Conservation (phyloP, 2,113 vertebrate species). For the Microtus pennsylvanicus region DNA sequence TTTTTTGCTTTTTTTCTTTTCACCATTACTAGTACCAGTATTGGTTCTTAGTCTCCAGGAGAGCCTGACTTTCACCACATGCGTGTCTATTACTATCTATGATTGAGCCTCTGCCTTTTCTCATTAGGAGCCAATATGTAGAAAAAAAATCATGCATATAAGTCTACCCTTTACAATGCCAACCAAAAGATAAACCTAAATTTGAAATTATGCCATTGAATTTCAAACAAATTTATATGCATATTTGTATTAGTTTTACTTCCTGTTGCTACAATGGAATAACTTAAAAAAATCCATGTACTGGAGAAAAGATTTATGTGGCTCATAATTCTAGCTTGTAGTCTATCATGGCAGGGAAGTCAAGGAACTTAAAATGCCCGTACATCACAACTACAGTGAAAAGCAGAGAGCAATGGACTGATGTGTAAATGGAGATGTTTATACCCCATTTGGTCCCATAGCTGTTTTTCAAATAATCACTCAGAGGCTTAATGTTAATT, state of each 20-base stretch:
- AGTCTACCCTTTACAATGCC: not conserved
- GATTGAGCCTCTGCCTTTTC: not conserved
- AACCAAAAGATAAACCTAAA: not conserved
- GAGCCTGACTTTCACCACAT: not conserved
- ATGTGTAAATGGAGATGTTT: too few relatives aligned
- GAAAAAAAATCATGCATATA: not conserved
- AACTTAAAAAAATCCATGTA: not conserved
- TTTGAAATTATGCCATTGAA: conserved; percentile 11
- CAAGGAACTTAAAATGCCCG: not conserved
- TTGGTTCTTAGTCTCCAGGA: not conserved
- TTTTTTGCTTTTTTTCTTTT: not conserved
- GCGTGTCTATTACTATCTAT: not conserved
- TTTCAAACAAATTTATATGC: not conserved
- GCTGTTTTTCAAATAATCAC: too few relatives aligned
- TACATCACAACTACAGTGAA: not conserved
- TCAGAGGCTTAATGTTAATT: too few relatives aligned
- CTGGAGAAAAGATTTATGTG: not conserved
- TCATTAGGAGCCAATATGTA: not conserved
- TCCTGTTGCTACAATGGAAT: not conserved
- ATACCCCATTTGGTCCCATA: too few relatives aligned
- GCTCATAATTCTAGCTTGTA: not conserved
- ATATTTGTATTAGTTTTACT: not conserved
- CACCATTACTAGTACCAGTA: not conserved
- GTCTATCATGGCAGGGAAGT: not conserved
- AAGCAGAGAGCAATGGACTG: not conserved